Evolutionary conservation across 2,113 vertebrate genomes (phyloP).

Genomic region (Phaetusa simplex): DNA sequence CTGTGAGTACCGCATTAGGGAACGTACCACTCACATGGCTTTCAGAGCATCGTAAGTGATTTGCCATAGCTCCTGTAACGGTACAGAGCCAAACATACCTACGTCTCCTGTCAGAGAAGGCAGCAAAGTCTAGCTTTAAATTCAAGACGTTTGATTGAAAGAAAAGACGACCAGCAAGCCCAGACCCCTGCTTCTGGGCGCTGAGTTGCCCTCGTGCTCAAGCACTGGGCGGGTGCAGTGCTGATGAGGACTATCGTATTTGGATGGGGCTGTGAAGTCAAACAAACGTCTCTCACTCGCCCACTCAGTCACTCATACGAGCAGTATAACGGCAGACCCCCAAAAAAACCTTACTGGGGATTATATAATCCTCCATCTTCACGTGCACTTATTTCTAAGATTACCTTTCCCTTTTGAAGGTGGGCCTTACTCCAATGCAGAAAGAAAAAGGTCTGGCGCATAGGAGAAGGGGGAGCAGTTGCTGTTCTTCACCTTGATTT

Average conservation of each 20-base stretch:
- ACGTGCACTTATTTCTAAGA: neutral
- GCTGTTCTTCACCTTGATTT: neutral
- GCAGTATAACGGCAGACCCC: neutral
- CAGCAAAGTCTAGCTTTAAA: neutral
- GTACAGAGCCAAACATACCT: neutral
- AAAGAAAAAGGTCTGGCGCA: neutral
- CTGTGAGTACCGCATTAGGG: neutral
- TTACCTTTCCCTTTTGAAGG: neutral
- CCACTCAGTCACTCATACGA: neutral
- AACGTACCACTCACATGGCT: neutral
- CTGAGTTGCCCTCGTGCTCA: neutral
- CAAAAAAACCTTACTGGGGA: neutral
- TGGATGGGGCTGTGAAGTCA: neutral
- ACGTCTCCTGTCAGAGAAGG: neutral
- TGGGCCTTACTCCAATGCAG: neutral
- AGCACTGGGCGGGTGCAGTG: rapidly evolving
- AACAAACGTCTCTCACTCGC: rapidly evolving
- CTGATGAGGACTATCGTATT: neutral
- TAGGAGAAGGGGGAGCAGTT: neutral
- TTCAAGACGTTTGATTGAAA: neutral
- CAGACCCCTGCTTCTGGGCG: neutral
- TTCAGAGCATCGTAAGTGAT: neutral
- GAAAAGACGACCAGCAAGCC: neutral
- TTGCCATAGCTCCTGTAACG: neutral
- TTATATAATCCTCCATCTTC: neutral